Conservation (phyloP, 2,888 invertebrate species). For the Deilephila porcellus region DNA sequence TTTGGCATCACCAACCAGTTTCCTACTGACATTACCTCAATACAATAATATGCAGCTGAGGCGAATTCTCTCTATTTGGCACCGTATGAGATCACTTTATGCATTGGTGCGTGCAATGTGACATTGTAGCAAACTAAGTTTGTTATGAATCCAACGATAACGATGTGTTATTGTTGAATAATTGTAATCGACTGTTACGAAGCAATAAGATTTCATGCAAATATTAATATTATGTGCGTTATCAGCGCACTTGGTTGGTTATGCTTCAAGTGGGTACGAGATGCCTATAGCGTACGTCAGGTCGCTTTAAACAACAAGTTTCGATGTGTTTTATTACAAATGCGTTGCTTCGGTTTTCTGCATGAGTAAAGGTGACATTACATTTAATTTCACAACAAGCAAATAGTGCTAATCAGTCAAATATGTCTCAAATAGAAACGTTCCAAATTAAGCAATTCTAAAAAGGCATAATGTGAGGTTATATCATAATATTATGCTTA, state of each 20-base stretch:
- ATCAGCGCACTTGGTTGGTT: neutral
- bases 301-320: too few relatives aligned
- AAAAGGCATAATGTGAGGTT: too few relatives aligned
- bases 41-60: slow-evolving; percentile 29
- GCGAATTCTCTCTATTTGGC: slow-evolving; percentile 46
- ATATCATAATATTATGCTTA: too few relatives aligned
- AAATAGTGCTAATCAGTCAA: too few relatives aligned
- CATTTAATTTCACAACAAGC: too few relatives aligned
- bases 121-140: slow-evolving; percentile 58
- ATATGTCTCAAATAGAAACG: too few relatives aligned
- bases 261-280: neutral
- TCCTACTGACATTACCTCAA: slow-evolving; percentile 26
- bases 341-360: neutral
- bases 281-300: neutral
- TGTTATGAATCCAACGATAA: slow-evolving; percentile 58
- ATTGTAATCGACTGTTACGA: slow-evolving; percentile 31
- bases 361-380: too few relatives aligned
- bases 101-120: slow-evolving; percentile 65
- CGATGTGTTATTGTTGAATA: slow-evolving; percentile 34
- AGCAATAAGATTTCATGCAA: slow-evolving; percentile 25
- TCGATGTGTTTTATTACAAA: neutral
- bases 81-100: slow-evolving; percentile 57
- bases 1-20: slow-evolving; percentile 8
- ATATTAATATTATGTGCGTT: slow-evolving; percentile 9
- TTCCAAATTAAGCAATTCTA: too few relatives aligned